A percentile compares a stretch with the other conserved stretches of the same genome.
phyloP scores from a whole-genome alignment of 2,888 invertebrate species.

The Galerucella calmariensis region DNA sequence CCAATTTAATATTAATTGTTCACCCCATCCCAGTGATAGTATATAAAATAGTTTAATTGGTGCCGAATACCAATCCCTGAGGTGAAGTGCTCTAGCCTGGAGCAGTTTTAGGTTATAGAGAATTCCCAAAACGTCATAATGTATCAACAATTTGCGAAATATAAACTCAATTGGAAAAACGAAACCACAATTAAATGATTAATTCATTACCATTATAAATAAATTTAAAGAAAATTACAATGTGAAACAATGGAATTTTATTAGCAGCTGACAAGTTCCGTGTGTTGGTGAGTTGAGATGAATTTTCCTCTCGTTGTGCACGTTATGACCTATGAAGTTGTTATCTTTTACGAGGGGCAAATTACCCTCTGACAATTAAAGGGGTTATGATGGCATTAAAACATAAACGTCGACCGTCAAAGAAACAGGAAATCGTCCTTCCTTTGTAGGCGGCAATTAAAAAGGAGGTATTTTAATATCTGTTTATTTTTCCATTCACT shows the following conservation, averaged over 20 bases:
- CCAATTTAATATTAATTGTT: no score
- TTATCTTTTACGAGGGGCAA: constrained; percentile 24
- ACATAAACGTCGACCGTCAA: constrained; percentile 16
- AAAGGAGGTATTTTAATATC: constrained; percentile 4
- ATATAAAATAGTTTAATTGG: no score
- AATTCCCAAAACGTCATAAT: no score
- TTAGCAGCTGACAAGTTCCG: constrained; percentile 1
- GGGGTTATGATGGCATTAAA: constrained; percentile 17
- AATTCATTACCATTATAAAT: no score
- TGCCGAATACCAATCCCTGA: no score
- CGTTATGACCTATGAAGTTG: constrained; percentile 19
- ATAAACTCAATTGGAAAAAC: no score
- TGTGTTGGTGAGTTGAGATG: constrained; percentile 13
- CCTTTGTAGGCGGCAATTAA: constrained; percentile 12
- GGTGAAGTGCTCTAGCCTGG: no score
- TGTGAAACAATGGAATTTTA: not conserved
- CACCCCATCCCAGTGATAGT: no score
- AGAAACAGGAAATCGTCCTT: constrained; percentile 11
- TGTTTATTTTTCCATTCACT: not conserved
- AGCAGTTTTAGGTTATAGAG: no score
- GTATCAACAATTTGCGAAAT: no score
- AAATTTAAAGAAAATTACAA: no score
- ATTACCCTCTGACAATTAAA: constrained; percentile 20
- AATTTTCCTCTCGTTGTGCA: constrained; percentile 16
- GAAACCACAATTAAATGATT: no score